Base-by-base conservation (phyloP, 2,113 vertebrate genomes). In the Camelus bactrianus region DNA sequence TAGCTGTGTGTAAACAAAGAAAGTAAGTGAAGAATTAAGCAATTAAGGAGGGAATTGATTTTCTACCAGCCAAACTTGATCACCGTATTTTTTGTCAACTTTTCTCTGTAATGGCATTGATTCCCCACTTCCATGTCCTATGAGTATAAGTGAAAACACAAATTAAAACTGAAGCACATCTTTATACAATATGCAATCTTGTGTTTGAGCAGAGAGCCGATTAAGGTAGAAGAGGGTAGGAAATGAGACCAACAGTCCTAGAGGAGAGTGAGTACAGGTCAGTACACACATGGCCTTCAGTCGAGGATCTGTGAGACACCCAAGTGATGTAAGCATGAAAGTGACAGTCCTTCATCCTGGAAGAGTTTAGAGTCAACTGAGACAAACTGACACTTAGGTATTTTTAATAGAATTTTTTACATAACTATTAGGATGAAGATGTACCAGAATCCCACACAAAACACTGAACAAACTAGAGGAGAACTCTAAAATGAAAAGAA, bases 1-100 rank as follows among this genome's bases (percentile, higher is more conserved):
- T 90, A 92, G 14, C 67, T 91, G 28, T 91, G 54, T 91, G n/a
- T 64, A 93, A 94, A 83, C 79, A 86, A 91, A 91, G 54, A 64
- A 85, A 97, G 26, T 60, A 93, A 81, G 82, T 56, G 79, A 90
- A 82, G 15, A 93, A 89, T 69, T 85, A 48, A n/a, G 26, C 28
- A 73, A 81, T 93, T 94, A 62, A 95, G 24, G 22, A 86, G 28
- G 56, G 28, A 65, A 90, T 67, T 88, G 60, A 16, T 93, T 95
- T 92, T 80, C 42, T 38, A 42, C 11, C 50, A 65, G 17, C 50
- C 24, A 64, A 11, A 70, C 38, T 64, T 26, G 15, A 72, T 69
- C 28, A 88, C 30, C 56, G 11, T 52, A 62, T 67, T 85, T 95
- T 95, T 91, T 48, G 17, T 56, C 22, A 80, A 35, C 17, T 48